A percentile compares a stretch with the other conserved stretches of the same genome.
Evolutionary conservation across 37 sponge, comb jelly and placozoan species (phyloP).

Genomic region (Corticium candelabrum): DNA sequence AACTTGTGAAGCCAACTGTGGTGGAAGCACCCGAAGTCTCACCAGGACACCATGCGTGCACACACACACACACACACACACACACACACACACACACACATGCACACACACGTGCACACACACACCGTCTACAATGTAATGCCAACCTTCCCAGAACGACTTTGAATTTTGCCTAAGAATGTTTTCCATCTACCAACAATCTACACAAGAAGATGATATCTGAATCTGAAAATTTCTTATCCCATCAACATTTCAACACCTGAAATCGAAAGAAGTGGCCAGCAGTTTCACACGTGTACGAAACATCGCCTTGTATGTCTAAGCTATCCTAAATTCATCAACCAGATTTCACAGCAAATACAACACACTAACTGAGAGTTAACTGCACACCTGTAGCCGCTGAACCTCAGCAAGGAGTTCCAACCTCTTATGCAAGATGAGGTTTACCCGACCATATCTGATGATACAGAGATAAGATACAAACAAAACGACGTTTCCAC

Average conservation of each 20-base stretch:
- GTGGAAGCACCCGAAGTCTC: no score
- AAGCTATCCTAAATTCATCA: conserved; percentile 55
- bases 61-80: neutral
- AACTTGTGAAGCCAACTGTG: no score
- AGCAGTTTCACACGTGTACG: conserved; percentile 99
- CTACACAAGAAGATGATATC: neutral
- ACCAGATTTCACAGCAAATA: neutral
- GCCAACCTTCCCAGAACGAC: no score
- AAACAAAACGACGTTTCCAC: neutral
- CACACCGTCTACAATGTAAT: neutral
- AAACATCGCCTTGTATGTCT: conserved; percentile 83
- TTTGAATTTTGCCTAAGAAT: conserved; percentile 9
- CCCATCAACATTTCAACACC: conserved; percentile 10
- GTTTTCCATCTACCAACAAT: conserved; percentile 19
- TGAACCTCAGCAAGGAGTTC: conserved; percentile 90
- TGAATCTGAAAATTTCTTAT: neutral
- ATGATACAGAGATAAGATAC: neutral
- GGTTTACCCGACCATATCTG: conserved; percentile 96
- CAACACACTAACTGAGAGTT: neutral
- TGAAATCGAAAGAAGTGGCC: conserved; percentile 94
- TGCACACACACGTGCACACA: neutral
- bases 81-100: neutral
- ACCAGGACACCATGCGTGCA: neutral
- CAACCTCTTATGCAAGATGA: conserved; percentile 85
- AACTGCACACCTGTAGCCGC: conserved; percentile 57